Conservation (phyloP, 2,888 invertebrate genomes). For the Nemoura dubitans region DNA sequence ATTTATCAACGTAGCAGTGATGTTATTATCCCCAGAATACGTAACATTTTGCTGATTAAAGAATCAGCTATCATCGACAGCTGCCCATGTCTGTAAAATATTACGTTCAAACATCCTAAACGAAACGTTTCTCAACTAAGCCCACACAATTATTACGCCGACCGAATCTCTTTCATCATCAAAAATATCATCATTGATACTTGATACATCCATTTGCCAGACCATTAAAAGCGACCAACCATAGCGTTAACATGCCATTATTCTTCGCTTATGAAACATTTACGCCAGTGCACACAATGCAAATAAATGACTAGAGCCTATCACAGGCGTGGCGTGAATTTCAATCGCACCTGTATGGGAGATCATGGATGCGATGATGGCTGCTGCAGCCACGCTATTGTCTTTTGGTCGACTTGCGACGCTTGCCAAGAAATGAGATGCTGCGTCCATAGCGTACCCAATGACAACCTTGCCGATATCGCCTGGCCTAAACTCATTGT, state of each 20-base stretch:
- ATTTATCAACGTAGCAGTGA: no score
- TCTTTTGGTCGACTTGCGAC: neutral
- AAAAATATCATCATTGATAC: neutral
- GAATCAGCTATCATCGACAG: neutral
- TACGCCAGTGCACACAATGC: neutral
- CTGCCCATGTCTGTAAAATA: neutral
- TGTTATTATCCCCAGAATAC: neutral
- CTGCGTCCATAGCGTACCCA: neutral
- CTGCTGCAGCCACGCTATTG: neutral
- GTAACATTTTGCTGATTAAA: neutral
- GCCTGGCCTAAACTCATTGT: neutral
- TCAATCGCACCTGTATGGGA: neutral
- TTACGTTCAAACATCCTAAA: neutral
- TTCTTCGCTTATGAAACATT: neutral
- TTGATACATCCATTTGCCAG: neutral
- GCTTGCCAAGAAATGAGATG: neutral
- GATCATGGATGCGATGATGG: neutral
- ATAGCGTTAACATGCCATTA: neutral
- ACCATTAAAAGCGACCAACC: neutral
- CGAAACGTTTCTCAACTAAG: neutral
- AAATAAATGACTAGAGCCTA: neutral
- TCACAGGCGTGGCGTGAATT: neutral
- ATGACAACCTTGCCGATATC: neutral
- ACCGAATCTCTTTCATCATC: neutral
- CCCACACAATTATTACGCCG: neutral